phyloP scores from a whole-genome alignment of 92 coral and sea anemone genomes.

The Galaxea fascicularis region DNA sequence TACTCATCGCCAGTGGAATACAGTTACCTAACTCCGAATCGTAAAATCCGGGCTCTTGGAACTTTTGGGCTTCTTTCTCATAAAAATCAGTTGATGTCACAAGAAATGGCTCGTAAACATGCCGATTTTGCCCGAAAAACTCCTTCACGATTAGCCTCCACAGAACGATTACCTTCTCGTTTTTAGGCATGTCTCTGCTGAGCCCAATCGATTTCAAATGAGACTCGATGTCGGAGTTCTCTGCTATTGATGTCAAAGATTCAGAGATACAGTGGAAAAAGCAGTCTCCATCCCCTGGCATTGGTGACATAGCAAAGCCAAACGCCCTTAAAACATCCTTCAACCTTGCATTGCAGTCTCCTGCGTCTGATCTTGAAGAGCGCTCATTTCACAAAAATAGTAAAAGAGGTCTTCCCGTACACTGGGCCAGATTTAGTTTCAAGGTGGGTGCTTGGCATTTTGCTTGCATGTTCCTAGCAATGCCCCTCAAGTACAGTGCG shows the following conservation, averaged over 20 bases:
- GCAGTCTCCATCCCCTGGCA: slow-evolving; percentile 47
- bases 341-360: slow-evolving; percentile 25
- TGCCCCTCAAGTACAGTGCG: slow-evolving; percentile 1
- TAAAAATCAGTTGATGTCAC: slow-evolving; percentile 8
- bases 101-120: too few species aligned
- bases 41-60: slow-evolving; percentile 13
- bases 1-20: slow-evolving; percentile 44
- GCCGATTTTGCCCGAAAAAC: too few species aligned
- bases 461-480: slow-evolving; percentile 7
- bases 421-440: slow-evolving; percentile 39
- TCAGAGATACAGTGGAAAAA: slow-evolving; percentile 27
- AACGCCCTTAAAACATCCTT: slow-evolving; percentile 17
- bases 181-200: not conserved
- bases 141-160: too few species aligned
- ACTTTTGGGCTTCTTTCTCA: slow-evolving; percentile 39
- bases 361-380: slow-evolving; percentile 12
- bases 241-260: not conserved
- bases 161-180: too few species aligned
- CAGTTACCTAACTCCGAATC: slow-evolving; percentile 53
- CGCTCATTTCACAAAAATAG: slow-evolving; percentile 11
- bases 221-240: not conserved
- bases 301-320: slow-evolving; percentile 11
- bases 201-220: slow-evolving; percentile 20
- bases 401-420: slow-evolving; percentile 7
- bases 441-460: slow-evolving; percentile 23